Conservation (phyloP, 2,888 invertebrate species). For the Drosophila atroscutellata region DNA sequence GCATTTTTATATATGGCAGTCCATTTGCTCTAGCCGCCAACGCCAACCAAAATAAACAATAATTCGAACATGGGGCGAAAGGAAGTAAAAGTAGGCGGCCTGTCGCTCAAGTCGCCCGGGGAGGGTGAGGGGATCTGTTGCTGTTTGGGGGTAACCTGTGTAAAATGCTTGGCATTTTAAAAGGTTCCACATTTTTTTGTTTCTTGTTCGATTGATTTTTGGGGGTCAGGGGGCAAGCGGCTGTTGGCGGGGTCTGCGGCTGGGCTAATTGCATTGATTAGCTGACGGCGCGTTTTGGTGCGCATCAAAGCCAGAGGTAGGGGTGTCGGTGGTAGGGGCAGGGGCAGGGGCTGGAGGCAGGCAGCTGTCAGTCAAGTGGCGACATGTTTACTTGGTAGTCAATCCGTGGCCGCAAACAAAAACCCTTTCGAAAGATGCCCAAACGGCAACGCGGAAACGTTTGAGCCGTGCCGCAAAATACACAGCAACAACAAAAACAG, state of each 20-base stretch:
- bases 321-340: slow-evolving; percentile 1
- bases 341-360: slow-evolving; percentile 43
- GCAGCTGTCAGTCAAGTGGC: slow-evolving; percentile 79
- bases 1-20: slow-evolving; percentile 79
- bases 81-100: slow-evolving; percentile 50
- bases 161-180: slow-evolving; percentile 82
- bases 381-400: slow-evolving; percentile 73
- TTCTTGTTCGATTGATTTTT: slow-evolving; percentile 25
- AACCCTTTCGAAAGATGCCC: slow-evolving; percentile 65
- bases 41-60: slow-evolving; percentile 79
- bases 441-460: slow-evolving; percentile 34
- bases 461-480: slow-evolving; percentile 72
- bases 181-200: slow-evolving; percentile 77
- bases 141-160: slow-evolving; percentile 43
- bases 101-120: slow-evolving; percentile 1
- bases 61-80: slow-evolving; percentile 66
- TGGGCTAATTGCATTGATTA: slow-evolving; percentile 81
- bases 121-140: not conserved
- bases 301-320: slow-evolving; percentile 61
- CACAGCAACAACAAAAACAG: slow-evolving; percentile 38
- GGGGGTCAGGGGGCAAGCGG: slow-evolving; percentile 55
- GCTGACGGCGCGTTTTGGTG: slow-evolving; percentile 76
- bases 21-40: slow-evolving; percentile 66
- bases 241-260: slow-evolving; percentile 33
- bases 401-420: slow-evolving; percentile 56